Base-by-base conservation (phyloP, 1,140 invertebrate genomes). In the Cotesia typhae region DNA sequence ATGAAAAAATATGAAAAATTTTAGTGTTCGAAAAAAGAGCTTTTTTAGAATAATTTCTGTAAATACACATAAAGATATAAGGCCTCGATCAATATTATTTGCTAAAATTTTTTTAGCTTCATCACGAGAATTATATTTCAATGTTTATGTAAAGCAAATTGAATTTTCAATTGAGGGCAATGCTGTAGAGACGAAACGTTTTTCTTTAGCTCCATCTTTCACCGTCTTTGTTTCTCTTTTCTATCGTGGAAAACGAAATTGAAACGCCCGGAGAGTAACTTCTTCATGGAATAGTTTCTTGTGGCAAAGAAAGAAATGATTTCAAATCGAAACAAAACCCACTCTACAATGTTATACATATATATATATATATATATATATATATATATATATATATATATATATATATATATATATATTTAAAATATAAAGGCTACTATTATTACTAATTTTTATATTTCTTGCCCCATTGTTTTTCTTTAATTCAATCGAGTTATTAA, bases 231-330 rank as follows among this genome's bases (percentile, higher is more conserved):
- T 41, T 51, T 65, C 63, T 65, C 63, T 47, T 51, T 65, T 37
- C 63, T 51, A 65, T 65, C 14, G 41, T 17, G 47, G 63, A 41
- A 65, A 65, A 65, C 37, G 63, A 65, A 65, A 65, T 65, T 65
- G 63, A 41, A 47, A 65, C 41, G 63, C 41, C 41, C n/a, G 41
- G 12, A 51, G 63, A 17, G 63, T 65, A 65, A 65, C 10, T 65
- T 47, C 63, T 65, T 51, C 37, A 20, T 59, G 17, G 14, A 59
- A 59, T 5, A 41, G 55, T 59, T 59, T 59, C 55, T 59, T 47
- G 41, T 65, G 41, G 37, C 38, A 65, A 65, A 65, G 10, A n/a
- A 65, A 65, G 9, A 65, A 65, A 65, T 38, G 63, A 65, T 65
- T 65, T 65, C 10, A 37, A 37, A 65, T 65, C 63, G 6, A 65